These are phyloP conservation scores for Sarcophaga peregrina DNA, from an alignment of 1,140 invertebrate species.

Conservation along the genomic window DNA sequence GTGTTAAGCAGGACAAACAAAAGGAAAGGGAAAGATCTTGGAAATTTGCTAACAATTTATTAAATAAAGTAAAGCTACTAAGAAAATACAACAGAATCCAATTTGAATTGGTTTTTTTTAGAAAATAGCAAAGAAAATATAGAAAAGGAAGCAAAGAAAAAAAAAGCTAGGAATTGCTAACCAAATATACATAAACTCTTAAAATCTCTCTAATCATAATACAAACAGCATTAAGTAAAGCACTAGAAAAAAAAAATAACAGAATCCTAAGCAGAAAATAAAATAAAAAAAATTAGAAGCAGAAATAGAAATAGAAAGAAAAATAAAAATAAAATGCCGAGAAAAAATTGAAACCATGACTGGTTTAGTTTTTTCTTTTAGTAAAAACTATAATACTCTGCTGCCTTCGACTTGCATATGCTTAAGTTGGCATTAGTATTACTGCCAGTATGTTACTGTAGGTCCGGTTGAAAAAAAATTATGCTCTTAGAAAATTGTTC, in stretches of 20 bases:
- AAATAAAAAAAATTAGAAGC: too few species aligned
- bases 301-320: background rate
- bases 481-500: background rate
- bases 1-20: background rate
- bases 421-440: background rate
- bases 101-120: background rate
- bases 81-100: constrained; percentile 29
- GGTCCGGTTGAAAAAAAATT: background rate
- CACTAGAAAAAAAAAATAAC: background rate
- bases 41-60: constrained; percentile 39
- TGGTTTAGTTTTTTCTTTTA: background rate
- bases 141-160: too few species aligned
- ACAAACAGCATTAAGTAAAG: constrained; percentile 17
- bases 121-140: too few species aligned
- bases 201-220: constrained; percentile 15
- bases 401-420: background rate
- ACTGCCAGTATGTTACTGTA: background rate
- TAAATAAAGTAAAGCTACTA: constrained; percentile 35
- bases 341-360: constrained; percentile 6
- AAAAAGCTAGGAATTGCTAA: background rate
- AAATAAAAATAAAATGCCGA: constrained; percentile 7
- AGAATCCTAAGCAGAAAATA: too few species aligned
- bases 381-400: constrained; percentile 6
- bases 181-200: background rate
- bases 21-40: background rate